Evolutionary conservation across 2,797 vertebrate genomes (phyloP).

Genomic region (Alauda arvensis): DNA sequence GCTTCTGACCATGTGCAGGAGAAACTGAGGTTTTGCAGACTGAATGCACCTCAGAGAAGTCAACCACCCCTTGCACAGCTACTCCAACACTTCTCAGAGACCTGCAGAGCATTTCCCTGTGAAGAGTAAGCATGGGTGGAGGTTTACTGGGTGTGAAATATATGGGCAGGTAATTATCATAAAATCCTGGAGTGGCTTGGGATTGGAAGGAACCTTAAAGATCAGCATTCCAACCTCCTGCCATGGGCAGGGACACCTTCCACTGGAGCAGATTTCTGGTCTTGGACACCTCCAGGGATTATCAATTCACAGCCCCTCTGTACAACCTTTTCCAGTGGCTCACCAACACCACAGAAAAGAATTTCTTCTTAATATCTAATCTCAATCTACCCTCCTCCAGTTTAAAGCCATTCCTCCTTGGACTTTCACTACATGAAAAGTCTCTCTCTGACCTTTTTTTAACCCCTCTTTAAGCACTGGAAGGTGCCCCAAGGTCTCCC

Average conservation of each 20-base stretch:
- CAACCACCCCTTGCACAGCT: background rate
- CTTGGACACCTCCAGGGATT: background rate
- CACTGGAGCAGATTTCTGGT: background rate
- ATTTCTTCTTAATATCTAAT: background rate
- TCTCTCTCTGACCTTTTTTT: background rate
- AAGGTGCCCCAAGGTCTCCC: background rate
- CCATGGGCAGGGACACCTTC: background rate
- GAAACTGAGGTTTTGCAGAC: background rate
- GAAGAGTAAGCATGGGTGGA: background rate
- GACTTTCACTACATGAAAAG: background rate
- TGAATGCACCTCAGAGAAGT: background rate
- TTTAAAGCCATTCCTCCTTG: background rate
- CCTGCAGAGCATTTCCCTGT: background rate
- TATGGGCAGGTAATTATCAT: background rate
- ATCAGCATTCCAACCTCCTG: background rate
- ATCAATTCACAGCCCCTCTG: background rate
- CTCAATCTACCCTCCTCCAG: background rate
- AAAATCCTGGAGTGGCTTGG: background rate
- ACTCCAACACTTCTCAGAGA: background rate
- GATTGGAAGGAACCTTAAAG: background rate
- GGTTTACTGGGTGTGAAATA: background rate
- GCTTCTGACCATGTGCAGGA: background rate
- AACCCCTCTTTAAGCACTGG: rapidly evolving
- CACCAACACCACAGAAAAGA: background rate
- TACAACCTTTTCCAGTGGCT: background rate